phyloP scores from a whole-genome alignment of 2,797 vertebrate genomes.

The Cygnus olor region DNA sequence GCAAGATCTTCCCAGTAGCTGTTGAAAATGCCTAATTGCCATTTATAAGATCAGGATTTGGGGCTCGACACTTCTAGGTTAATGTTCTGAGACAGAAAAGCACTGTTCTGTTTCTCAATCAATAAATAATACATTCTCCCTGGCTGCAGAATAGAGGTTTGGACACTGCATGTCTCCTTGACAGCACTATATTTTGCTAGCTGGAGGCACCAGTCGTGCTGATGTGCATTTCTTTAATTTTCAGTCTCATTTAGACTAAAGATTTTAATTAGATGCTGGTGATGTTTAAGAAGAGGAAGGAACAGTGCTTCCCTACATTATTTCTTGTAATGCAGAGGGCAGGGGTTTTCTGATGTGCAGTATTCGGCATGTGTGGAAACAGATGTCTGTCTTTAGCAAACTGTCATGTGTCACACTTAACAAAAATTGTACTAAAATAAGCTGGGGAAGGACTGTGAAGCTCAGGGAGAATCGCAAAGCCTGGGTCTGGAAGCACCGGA shows the following conservation, averaged over 20 bases:
- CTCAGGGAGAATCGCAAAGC: background rate
- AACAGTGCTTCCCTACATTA: background rate
- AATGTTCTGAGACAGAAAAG: background rate
- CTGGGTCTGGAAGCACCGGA: slow-evolving; percentile 25
- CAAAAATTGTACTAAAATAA: background rate
- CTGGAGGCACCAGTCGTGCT: background rate
- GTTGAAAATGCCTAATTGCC: background rate
- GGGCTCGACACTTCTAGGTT: background rate
- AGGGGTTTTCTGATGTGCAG: slow-evolving; percentile 29
- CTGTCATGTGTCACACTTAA: slow-evolving; percentile 5
- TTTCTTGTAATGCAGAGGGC: slow-evolving; percentile 2
- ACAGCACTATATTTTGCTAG: background rate
- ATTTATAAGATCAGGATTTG: background rate
- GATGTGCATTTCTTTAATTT: slow-evolving; percentile 28
- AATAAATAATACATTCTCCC: background rate
- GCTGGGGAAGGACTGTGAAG: background rate
- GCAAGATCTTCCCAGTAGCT: background rate
- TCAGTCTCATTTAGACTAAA: slow-evolving; percentile 17
- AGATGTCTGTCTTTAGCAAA: slow-evolving; percentile 10
- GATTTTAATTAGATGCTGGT: background rate
- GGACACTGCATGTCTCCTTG: background rate
- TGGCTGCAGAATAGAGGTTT: fast-evolving
- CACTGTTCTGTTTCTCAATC: background rate
- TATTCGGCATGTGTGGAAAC: slow-evolving; percentile 6
- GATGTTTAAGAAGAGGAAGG: background rate